Evolutionary conservation across 2,797 vertebrate species (phyloP).

Genomic region (Brachyalestes nurse): DNA sequence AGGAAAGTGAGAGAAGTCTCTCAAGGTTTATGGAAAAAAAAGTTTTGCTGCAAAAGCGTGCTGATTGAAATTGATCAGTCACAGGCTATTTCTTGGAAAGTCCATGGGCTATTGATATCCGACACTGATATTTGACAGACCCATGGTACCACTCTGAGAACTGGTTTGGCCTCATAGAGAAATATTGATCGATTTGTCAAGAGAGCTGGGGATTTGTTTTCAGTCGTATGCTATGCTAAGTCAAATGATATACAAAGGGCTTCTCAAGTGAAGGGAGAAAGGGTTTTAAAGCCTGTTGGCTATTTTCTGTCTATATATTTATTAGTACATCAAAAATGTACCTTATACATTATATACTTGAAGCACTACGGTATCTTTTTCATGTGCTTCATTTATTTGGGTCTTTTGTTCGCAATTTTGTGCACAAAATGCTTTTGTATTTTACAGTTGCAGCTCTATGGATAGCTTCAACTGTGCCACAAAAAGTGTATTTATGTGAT

Average conservation of each 20-base stretch:
- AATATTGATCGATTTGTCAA: slow-evolving; percentile 11
- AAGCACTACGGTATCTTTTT: background rate
- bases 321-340: background rate
- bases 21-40: slow-evolving; percentile 6
- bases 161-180: slow-evolving; percentile 11
- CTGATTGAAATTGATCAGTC: slow-evolving; percentile 27
- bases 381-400: background rate
- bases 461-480: background rate
- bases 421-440: background rate
- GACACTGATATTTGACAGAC: slow-evolving; percentile 18
- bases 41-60: slow-evolving; percentile 1
- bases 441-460: background rate
- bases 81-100: slow-evolving; percentile 13
- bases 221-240: background rate
- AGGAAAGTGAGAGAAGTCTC: background rate
- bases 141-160: slow-evolving; percentile 9
- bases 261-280: slow-evolving; percentile 6
- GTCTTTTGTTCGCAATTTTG: background rate
- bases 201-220: background rate
- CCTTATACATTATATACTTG: background rate
- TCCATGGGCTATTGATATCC: slow-evolving; percentile 23
- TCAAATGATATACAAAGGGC: background rate
- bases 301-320: background rate
- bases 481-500: background rate
- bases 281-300: background rate